phyloP scores from a whole-genome alignment of 2,113 vertebrate genomes.

The Phaethon lepturus region DNA sequence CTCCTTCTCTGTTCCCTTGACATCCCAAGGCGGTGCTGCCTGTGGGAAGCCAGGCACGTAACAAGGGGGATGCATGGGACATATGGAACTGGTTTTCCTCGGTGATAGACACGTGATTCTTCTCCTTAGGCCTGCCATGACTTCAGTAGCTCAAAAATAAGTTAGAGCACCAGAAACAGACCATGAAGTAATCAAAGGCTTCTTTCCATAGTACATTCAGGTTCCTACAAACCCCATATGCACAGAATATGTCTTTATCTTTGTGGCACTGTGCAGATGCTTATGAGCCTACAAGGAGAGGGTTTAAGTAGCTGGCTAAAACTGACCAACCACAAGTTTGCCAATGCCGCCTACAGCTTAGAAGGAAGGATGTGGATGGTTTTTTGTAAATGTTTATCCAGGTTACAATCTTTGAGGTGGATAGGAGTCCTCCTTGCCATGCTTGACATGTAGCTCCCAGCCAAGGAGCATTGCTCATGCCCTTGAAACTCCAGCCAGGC shows the following conservation, averaged over 20 bases:
- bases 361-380: neutral
- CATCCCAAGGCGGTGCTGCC: neutral
- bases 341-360: neutral
- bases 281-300: neutral
- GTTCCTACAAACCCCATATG: neutral
- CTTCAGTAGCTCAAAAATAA: slow-evolving; percentile 10
- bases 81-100: slow-evolving; percentile 19
- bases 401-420: neutral
- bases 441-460: neutral
- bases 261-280: neutral
- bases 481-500: neutral
- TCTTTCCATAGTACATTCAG: neutral
- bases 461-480: neutral
- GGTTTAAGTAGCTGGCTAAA: neutral
- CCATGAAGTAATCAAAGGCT: neutral
- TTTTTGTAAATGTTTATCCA: neutral
- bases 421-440: neutral
- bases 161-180: neutral
- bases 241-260: neutral
- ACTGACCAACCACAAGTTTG: neutral
- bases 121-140: neutral
- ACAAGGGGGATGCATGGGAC: neutral
- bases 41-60: slow-evolving; percentile 36
- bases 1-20: slow-evolving; percentile 5
- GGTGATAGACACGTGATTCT: neutral